Evolutionary conservation across 2,113 vertebrate genomes (phyloP).

Genomic region (Galemys pyrenaicus): DNA sequence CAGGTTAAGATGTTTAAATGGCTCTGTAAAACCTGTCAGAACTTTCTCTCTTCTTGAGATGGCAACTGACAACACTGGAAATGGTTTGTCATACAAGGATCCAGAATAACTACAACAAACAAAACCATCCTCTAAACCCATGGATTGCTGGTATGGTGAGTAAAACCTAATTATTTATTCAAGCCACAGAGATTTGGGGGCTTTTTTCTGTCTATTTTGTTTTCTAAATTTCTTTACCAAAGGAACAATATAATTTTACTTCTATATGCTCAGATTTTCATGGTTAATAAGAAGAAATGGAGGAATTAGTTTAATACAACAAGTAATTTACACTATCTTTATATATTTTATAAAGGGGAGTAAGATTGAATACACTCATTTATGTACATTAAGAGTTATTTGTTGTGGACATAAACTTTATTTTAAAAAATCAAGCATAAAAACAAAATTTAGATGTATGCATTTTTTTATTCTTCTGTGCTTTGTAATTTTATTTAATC

Average conservation of each 20-base stretch:
- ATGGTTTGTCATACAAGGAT: not conserved
- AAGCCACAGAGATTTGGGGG: not conserved
- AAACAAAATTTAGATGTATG: not conserved
- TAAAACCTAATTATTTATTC: not conserved
- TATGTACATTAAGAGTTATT: constrained; percentile 6
- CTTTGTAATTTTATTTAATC: not conserved
- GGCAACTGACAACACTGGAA: not conserved
- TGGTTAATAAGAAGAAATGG: not conserved
- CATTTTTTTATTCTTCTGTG: not conserved
- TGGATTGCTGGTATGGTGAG: not conserved
- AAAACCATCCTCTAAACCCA: not conserved
- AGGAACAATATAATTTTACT: not conserved
- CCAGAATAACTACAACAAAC: not conserved
- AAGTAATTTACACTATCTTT: not conserved
- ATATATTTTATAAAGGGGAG: not conserved
- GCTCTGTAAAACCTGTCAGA: not conserved
- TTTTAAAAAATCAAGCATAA: not conserved
- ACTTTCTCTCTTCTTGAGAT: not conserved
- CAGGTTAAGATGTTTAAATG: not conserved
- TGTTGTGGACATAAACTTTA: not conserved
- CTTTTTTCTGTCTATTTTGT: not conserved
- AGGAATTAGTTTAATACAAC: not conserved
- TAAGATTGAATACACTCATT: not conserved
- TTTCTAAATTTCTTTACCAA: not conserved
- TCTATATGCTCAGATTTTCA: not conserved